A percentile compares a stretch with the other conserved stretches of the same genome.
Evolutionary conservation across 2,797 vertebrate species (phyloP).

Genomic region (Notolepis coatsorum): DNA sequence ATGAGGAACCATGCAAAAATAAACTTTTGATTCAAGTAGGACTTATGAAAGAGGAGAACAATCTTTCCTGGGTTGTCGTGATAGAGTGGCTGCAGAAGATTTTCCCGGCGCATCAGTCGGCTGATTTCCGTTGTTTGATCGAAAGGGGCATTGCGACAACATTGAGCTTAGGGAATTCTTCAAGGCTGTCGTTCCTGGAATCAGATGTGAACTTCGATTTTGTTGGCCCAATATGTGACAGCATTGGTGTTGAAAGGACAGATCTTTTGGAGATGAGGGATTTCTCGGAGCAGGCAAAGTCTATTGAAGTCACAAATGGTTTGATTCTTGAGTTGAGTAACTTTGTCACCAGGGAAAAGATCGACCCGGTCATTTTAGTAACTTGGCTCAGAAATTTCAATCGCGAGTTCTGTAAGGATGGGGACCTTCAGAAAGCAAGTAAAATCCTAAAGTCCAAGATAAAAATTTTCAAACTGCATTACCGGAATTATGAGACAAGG

Average conservation of each 20-base stretch:
- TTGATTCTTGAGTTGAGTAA: constrained; percentile 80
- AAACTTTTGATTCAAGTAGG: constrained; percentile 81
- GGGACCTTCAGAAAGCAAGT: constrained; percentile 69
- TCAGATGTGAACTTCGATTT: constrained; percentile 81
- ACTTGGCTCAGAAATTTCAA: constrained; percentile 82
- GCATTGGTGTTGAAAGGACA: constrained; percentile 77
- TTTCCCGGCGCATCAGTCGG: constrained; percentile 69
- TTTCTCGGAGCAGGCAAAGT: constrained; percentile 77
- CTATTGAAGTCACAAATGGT: constrained; percentile 80
- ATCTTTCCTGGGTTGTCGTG: constrained; percentile 74
- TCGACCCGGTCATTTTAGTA: constrained; percentile 75
- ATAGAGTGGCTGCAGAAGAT: constrained; percentile 79
- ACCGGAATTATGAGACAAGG: constrained; percentile 71
- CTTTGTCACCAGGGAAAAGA: constrained; percentile 76
- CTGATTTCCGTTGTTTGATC: constrained; percentile 80
- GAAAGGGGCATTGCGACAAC: constrained; percentile 76
- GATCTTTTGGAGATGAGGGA: constrained; percentile 80
- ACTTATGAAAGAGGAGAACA: constrained; percentile 80
- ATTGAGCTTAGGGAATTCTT: constrained; percentile 67
- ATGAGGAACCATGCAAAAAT: constrained; percentile 70
- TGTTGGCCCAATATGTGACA: constrained; percentile 83
- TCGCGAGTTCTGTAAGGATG: constrained; percentile 73
- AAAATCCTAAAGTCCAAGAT: constrained; percentile 66
- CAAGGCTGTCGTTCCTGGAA: constrained; percentile 71
- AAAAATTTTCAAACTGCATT: constrained; percentile 68